Evolutionary conservation across 2,113 vertebrate genomes (phyloP).

Genomic region (Riparia riparia): DNA sequence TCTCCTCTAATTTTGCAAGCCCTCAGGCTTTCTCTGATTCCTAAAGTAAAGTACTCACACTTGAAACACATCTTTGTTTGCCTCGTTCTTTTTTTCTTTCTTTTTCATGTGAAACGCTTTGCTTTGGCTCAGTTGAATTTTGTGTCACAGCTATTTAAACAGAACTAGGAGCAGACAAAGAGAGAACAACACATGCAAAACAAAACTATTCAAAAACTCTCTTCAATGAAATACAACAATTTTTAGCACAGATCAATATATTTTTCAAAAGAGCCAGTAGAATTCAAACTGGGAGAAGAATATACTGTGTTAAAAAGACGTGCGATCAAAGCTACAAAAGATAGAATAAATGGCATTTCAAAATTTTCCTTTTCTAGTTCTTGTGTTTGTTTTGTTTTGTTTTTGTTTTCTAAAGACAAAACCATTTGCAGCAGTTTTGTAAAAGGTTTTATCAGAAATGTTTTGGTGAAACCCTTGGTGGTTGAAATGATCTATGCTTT

Average conservation of each 20-base stretch:
- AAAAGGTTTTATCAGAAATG: background rate
- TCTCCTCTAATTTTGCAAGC: conserved; percentile 61
- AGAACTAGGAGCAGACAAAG: conserved; percentile 42
- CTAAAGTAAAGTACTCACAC: conserved; percentile 30
- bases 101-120: conserved; percentile 27
- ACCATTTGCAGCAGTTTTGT: background rate
- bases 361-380: background rate
- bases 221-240: background rate
- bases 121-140: conserved; percentile 3
- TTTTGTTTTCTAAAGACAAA: background rate
- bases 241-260: background rate
- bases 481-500: background rate
- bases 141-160: conserved; percentile 20
- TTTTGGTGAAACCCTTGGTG: background rate
- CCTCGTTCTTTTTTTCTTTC: conserved; percentile 7
- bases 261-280: background rate
- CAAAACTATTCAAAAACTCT: background rate
- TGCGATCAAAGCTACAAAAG: background rate
- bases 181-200: conserved; percentile 15
- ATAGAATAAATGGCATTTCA: background rate
- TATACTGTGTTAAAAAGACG: background rate
- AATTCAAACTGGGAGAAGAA: background rate
- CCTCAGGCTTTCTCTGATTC: conserved; percentile 53
- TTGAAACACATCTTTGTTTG: conserved; percentile 62
- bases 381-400: background rate